Evolutionary conservation across 2,113 vertebrate genomes (phyloP), one percentile per base, ranked within the genome.

Genomic region (Beaufortia kweichowensis): DNA sequence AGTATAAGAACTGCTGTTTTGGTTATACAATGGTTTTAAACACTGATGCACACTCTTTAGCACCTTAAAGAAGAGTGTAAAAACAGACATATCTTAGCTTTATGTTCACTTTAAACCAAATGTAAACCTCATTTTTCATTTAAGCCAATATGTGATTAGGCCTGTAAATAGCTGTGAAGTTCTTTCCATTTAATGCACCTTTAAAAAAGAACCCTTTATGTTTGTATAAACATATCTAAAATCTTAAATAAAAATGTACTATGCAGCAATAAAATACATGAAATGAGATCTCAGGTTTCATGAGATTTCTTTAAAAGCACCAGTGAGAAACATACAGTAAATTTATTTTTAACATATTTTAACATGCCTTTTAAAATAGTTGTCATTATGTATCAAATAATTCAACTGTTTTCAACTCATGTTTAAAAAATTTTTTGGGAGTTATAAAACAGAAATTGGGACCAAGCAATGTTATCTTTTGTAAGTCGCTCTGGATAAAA

Each of bases 231-330:
- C 75, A 56, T 31, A 43, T 66, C 14, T 61, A 3, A 28, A 48
- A 26, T 55, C 63, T 63, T 5, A 82, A 75, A 79, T 75, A 78
- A 81, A 76, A 81, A 69, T 69, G n/a, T 57, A 39, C 53, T 59
- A 60, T 41, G 29, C 46, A 75, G n/a, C 65, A 79, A 82, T 75
- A 26, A 11, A 75, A 75, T n/a, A 65, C 6, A 72, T 15, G 39
- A 72, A 56, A 68, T 56, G 35, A 53, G 59, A 73, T 55, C 24
- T 76, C 35, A 79, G 8, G 35, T 64, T 75, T 43, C 46, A 79
- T 57, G 48, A n/a, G 69, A 85, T 57, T 46, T 85, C 19, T 87
- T 65, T 57, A 81, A 62, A 89, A 91, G 90, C 90, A 91, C 90
- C 91, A 85, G 79, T 84, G 73, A 85, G 35, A 84, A 85, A 85